phyloP scores from a whole-genome alignment of 2,888 invertebrate genomes.

The Escarpia spicata region DNA sequence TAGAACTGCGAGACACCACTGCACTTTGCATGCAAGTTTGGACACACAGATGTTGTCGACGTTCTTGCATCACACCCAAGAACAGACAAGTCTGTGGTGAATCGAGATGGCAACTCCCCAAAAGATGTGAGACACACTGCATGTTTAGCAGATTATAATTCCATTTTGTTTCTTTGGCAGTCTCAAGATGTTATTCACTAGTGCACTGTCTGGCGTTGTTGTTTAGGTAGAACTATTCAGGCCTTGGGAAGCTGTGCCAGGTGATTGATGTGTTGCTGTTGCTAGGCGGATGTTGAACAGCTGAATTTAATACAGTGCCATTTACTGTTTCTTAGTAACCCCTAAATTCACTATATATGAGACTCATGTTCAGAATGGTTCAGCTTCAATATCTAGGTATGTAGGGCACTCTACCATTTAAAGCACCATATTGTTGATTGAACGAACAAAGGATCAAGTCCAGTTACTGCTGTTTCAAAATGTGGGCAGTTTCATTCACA shows the following conservation, averaged over 20 bases:
- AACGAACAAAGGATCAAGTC: too few species aligned
- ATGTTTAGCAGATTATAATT: not conserved
- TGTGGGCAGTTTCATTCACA: too few species aligned
- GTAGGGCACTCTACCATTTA: too few species aligned
- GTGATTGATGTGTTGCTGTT: not conserved
- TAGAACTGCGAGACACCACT: conserved; percentile 81
- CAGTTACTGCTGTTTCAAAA: too few species aligned
- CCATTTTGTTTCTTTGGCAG: not conserved
- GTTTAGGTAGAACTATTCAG: too few species aligned
- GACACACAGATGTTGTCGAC: conserved; percentile 81
- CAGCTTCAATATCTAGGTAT: not conserved
- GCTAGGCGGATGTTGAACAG: not conserved
- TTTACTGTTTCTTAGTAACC: not conserved
- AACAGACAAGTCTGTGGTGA: conserved; percentile 78
- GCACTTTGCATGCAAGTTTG: conserved; percentile 92
- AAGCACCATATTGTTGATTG: too few species aligned
- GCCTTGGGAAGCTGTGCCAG: too few species aligned
- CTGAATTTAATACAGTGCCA: not conserved
- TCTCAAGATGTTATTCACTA: not conserved
- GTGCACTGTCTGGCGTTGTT: too few species aligned
- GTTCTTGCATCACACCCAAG: conserved; percentile 83
- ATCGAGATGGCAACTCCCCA: conserved; percentile 76
- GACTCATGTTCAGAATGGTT: not conserved
- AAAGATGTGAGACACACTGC: conserved; percentile 28
- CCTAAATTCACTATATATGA: not conserved